Evolutionary conservation across 2,113 vertebrate genomes (phyloP).

Genomic region (Ophiodon elongatus): DNA sequence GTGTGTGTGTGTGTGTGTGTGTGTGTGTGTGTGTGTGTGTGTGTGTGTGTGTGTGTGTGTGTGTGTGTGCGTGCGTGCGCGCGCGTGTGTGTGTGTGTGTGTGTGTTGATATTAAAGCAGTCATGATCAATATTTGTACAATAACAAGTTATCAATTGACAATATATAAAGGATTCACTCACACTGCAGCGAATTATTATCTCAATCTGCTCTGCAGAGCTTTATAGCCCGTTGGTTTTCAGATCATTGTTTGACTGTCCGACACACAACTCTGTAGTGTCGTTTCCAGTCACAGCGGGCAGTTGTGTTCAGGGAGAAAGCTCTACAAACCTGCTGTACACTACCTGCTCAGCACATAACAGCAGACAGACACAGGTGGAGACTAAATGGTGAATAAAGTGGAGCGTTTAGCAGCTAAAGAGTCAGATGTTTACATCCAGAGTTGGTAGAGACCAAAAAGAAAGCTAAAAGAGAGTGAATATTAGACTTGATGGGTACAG

Average conservation of each 20-base stretch:
- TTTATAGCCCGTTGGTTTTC: not conserved
- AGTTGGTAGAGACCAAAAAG: not conserved
- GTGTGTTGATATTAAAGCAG: constrained; percentile 3
- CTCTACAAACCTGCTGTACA: not conserved
- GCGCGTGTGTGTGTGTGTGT: constrained; percentile 8
- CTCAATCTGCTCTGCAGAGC: not conserved
- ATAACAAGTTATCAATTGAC: not conserved
- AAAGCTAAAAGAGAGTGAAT: not conserved
- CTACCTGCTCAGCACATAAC: not conserved
- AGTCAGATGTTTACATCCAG: not conserved
- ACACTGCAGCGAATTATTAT: not conserved
- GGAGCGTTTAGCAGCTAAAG: not conserved
- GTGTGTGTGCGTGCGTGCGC: not conserved
- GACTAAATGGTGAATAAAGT: not conserved
- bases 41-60: not conserved
- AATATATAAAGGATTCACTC: not conserved
- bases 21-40: constrained; percentile 25
- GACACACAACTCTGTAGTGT: not conserved
- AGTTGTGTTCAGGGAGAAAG: not conserved
- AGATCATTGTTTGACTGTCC: not conserved
- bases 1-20: not conserved
- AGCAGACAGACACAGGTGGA: not conserved
- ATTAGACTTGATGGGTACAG: not conserved
- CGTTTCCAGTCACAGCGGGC: not conserved
- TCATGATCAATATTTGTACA: constrained; percentile 24